phyloP scores from a whole-genome alignment of 2,797 vertebrate species.

The Phyllotis vaccarum region DNA sequence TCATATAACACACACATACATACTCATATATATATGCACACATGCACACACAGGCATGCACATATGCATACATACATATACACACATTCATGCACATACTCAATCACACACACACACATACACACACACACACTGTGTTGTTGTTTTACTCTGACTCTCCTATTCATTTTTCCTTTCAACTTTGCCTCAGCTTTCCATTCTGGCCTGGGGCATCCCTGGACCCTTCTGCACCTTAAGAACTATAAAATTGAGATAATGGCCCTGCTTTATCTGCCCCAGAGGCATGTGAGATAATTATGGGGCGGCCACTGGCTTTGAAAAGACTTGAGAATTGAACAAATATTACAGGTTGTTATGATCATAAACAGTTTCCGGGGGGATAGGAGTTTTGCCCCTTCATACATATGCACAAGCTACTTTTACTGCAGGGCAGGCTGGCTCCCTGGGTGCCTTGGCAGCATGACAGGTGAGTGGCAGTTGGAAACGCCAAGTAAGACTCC shows the following conservation, averaged over 20 bases:
- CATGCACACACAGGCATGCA: too few relatives aligned
- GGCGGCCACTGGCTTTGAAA: constrained; percentile 58
- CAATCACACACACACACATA: neutral
- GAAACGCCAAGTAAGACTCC: neutral
- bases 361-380: neutral
- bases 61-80: neutral
- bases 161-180: neutral
- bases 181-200: neutral
- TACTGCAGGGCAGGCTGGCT: neutral
- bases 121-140: rapidly evolving
- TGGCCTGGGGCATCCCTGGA: constrained; percentile 31
- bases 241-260: constrained; percentile 50
- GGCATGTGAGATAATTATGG: constrained; percentile 36
- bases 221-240: neutral
- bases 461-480: neutral
- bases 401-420: neutral
- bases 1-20: neutral
- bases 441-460: neutral
- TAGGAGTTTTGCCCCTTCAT: neutral
- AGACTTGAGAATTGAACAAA: constrained; percentile 22
- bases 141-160: neutral
- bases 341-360: neutral
- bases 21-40: neutral
- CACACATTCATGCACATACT: neutral
- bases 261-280: constrained; percentile 44